These are phyloP conservation scores for Peucedramus taeniatus DNA, from an alignment of 2,113 vertebrate species.

Conservation along the genomic window DNA sequence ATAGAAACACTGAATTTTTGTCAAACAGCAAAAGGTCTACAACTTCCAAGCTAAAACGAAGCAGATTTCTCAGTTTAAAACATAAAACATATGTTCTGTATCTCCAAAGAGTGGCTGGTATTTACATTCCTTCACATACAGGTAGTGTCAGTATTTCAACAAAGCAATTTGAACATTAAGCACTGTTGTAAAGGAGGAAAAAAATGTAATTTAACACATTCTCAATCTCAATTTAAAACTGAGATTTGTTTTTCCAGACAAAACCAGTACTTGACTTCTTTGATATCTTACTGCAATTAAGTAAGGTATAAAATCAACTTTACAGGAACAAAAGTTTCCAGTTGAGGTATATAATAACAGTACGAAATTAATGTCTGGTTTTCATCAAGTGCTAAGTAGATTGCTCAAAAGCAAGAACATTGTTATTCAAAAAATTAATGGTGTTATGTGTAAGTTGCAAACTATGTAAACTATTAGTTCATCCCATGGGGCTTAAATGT, in stretches of 20 bases:
- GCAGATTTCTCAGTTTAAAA: not conserved
- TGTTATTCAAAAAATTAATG: slow-evolving; percentile 35
- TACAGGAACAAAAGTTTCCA: not conserved
- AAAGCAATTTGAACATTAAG: slow-evolving; percentile 1
- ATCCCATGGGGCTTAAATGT: not conserved
- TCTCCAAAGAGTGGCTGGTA: not conserved
- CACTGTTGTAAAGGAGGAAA: not conserved
- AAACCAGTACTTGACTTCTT: not conserved
- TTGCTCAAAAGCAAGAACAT: not conserved
- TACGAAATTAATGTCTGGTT: slow-evolving; percentile 15
- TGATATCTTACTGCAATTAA: not conserved
- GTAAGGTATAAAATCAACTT: not conserved
- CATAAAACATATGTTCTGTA: not conserved
- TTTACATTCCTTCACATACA: slow-evolving; percentile 4
- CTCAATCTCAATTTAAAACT: not conserved
- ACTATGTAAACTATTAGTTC: slow-evolving; percentile 40
- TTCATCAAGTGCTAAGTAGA: not conserved
- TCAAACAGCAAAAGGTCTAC: not conserved
- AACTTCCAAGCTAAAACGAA: not conserved
- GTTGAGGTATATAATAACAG: not conserved
- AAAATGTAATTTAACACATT: not conserved
- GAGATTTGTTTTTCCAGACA: not conserved
- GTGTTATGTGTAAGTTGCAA: not conserved
- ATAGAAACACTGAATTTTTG: not conserved
- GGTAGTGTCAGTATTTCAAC: not conserved